A percentile compares a stretch with the other conserved stretches of the same genome.
Conservation (phyloP, 2,797 vertebrate species). For the Lithobates pipiens region DNA sequence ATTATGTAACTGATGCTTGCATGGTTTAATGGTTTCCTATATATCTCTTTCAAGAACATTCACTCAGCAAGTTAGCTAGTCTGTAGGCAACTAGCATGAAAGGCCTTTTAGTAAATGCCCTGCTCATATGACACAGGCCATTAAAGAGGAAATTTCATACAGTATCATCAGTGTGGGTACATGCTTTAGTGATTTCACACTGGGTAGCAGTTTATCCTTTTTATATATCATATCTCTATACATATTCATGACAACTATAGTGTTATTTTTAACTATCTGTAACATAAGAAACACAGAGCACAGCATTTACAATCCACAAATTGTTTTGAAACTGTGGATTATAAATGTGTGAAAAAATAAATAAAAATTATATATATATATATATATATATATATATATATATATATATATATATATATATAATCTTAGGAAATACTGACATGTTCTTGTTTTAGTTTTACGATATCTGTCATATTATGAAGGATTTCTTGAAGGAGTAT, state of each 20-base stretch:
- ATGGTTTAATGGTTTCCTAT: conserved; percentile 24
- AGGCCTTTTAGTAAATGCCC: background rate
- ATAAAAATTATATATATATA: too few relatives aligned
- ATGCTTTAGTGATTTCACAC: conserved; percentile 6
- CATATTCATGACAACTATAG: background rate
- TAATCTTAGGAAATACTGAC: too few relatives aligned
- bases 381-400: too few relatives aligned
- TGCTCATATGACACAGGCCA: conserved; percentile 4
- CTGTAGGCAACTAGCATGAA: conserved; percentile 27
- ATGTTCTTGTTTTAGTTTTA: too few relatives aligned
- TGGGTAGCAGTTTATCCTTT: background rate
- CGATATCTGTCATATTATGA: too few relatives aligned
- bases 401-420: too few relatives aligned
- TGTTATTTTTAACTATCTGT: background rate
- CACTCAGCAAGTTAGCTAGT: background rate
- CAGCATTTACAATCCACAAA: too few relatives aligned
- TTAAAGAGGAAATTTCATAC: conserved; percentile 9
- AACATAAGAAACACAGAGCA: background rate
- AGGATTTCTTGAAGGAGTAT: too few relatives aligned
- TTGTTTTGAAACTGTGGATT: too few relatives aligned
- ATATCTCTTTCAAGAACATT: conserved; percentile 5
- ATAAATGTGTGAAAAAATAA: too few relatives aligned
- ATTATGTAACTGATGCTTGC: conserved; percentile 31
- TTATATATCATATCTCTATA: background rate
- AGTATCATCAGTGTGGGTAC: background rate